Base-by-base conservation (phyloP, 2,888 invertebrate species). In the Geophilus truncorum region DNA sequence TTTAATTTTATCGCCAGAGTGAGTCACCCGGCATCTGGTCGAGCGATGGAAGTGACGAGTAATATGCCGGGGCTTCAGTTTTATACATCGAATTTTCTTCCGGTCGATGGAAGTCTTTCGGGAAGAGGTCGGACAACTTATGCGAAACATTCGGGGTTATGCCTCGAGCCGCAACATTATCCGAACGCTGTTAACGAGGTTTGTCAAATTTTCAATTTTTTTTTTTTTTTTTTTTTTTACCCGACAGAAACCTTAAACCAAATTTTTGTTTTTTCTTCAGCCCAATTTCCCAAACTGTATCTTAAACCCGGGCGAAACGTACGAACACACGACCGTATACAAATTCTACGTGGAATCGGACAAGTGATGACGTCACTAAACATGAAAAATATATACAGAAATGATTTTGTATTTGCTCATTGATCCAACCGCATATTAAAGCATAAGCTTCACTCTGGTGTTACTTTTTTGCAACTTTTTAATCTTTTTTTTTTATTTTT, bases 1-100 rank as follows among this genome's bases (percentile, higher is more conserved):
- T 80, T 15, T 51, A 79, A 40, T 23, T 21, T 32, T 7, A 7
- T 18, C 57, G 2, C 15, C 21, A 0, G 83, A 86, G 15, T 28
- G 62, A 75, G 79, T 18, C 83, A 83, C 57, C 84, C 85, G 2
- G 84, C 82, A 3, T 84, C 85, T 79, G 95, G 96, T 1, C 90
- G 96, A 81, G 91, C 90, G 79, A 85, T 97, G 80, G 94, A 95
- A 86, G 90, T 96, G 0, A 92, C 91, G 84, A 93, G 94, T 82
- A 93, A 95, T 86, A 94, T 96, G 86, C 96, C 96, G 0, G 96
- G 96, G 0, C 90, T 97, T 81, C 96, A 97, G 86, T 92, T 97
- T 85, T 97, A 97, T 86, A 96, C 96, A 0, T 90, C 92, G 0
- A 94, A 95, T 86, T 89, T 88, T 81, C 88, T 95, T 40, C 94